phyloP scores from a whole-genome alignment of 2,797 vertebrate genomes.

The Brotula barbata region DNA sequence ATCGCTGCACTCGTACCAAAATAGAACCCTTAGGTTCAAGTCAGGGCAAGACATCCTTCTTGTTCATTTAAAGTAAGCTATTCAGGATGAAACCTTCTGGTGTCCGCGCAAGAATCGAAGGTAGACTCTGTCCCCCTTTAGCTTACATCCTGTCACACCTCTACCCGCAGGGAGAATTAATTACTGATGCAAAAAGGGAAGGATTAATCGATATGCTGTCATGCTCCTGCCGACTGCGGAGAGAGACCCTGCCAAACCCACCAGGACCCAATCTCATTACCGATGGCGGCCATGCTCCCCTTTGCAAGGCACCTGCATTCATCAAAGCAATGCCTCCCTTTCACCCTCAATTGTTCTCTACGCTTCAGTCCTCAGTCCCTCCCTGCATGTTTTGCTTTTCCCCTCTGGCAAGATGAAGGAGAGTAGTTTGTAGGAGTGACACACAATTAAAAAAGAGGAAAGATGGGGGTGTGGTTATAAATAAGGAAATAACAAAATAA shows the following conservation, averaged over 20 bases:
- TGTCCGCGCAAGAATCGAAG: not conserved
- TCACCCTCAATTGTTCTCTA: constrained; percentile 38
- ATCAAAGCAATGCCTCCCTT: constrained; percentile 55
- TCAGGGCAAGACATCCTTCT: constrained; percentile 2
- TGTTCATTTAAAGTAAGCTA: constrained; percentile 23
- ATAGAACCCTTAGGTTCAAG: no score
- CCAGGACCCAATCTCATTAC: constrained; percentile 68
- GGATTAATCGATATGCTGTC: constrained; percentile 68
- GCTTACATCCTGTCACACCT: constrained; percentile 11
- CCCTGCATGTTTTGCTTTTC: constrained; percentile 41
- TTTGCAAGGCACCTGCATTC: constrained; percentile 63
- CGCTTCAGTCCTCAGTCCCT: constrained; percentile 30
- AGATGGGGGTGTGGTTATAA: constrained; percentile 26
- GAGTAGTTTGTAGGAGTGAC: constrained; percentile 49
- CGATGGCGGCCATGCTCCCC: constrained; percentile 48
- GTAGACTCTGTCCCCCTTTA: not conserved
- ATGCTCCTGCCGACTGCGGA: constrained; percentile 40
- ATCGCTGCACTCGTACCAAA: no score
- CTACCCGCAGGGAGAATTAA: constrained; percentile 53
- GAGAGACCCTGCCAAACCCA: constrained; percentile 66
- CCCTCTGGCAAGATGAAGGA: constrained; percentile 57
- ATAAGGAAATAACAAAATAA: constrained; percentile 35
- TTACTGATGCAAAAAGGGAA: constrained; percentile 55
- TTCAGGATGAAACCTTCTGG: constrained; percentile 25
- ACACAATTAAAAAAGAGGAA: constrained; percentile 47